Percentiles rank a stretch among this genome's conserved stretches.
These are phyloP conservation scores for Meiosimyza decipiens DNA, from an alignment of 2,888 invertebrate species.

Conservation along the genomic window DNA sequence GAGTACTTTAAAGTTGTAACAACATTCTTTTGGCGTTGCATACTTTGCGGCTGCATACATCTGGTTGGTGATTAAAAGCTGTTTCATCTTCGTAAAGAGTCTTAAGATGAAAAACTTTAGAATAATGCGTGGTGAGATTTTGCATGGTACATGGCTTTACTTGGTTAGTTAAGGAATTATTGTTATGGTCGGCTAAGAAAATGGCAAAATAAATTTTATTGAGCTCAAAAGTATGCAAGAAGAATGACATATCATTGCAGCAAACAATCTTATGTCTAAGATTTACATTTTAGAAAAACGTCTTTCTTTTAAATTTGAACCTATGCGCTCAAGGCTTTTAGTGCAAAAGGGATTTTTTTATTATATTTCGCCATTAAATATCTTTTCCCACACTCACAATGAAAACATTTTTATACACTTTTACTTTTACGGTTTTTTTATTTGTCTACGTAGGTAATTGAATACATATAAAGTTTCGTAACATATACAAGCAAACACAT, in stretches of 20 bases:
- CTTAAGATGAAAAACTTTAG: constrained; percentile 11
- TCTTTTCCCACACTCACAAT: too few relatives aligned
- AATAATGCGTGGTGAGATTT: constrained; percentile 35
- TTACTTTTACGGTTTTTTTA: constrained; percentile 49
- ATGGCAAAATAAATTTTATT: constrained; percentile 15
- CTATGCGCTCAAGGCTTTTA: too few relatives aligned
- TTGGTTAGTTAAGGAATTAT: constrained; percentile 33
- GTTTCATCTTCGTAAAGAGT: neutral
- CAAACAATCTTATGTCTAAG: constrained; percentile 28
- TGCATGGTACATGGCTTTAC: constrained; percentile 9
- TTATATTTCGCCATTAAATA: too few relatives aligned
- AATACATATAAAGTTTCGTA: constrained; percentile 21
- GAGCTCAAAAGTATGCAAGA: constrained; percentile 36
- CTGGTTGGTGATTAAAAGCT: constrained; percentile 28
- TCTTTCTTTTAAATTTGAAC: too few relatives aligned
- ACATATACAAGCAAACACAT: neutral
- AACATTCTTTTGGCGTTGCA: constrained; percentile 32
- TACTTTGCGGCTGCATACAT: constrained; percentile 29
- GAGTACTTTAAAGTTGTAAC: constrained; percentile 20
- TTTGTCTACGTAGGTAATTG: constrained; percentile 49
- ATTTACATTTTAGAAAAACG: constrained; percentile 3
- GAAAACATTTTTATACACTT: neutral
- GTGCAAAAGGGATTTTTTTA: too few relatives aligned
- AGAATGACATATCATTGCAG: too few relatives aligned
- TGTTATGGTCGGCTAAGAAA: constrained; percentile 19